Conservation (phyloP, 2,113 vertebrate species). For the Ochotona princeps region DNA sequence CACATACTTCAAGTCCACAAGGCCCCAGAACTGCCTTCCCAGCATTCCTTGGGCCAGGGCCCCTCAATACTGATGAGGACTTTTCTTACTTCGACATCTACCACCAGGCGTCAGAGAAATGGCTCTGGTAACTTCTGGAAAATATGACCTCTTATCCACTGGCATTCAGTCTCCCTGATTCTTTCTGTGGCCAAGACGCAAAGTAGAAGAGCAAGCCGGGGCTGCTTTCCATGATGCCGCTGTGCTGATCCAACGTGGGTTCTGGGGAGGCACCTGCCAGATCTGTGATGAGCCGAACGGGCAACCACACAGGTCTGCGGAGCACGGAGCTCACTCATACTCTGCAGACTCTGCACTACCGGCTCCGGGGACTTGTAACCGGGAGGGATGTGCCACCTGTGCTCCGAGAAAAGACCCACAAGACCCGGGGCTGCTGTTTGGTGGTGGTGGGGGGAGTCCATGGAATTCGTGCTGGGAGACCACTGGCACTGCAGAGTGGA, state of each 20-base stretch:
- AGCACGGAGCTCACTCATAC: slow-evolving; percentile 6
- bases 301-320: neutral
- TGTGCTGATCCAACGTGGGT: neutral
- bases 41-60: neutral
- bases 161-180: neutral
- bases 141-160: neutral
- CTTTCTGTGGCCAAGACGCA: neutral
- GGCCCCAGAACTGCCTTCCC: neutral
- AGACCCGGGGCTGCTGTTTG: too few relatives aligned
- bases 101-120: too few relatives aligned
- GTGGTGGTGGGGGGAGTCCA: neutral
- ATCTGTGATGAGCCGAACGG: neutral
- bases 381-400: neutral
- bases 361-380: neutral
- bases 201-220: neutral
- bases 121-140: neutral
- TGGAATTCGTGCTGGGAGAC: neutral
- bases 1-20: neutral
- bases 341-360: neutral
- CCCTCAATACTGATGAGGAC: neutral
- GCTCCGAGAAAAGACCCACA: neutral
- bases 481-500: neutral
- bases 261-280: neutral
- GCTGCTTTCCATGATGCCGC: neutral
- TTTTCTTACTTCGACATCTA: neutral